Evolutionary conservation across 2,888 invertebrate genomes (phyloP), one percentile per base, ranked within the genome.

Genomic region (Cylloceria caligata): DNA sequence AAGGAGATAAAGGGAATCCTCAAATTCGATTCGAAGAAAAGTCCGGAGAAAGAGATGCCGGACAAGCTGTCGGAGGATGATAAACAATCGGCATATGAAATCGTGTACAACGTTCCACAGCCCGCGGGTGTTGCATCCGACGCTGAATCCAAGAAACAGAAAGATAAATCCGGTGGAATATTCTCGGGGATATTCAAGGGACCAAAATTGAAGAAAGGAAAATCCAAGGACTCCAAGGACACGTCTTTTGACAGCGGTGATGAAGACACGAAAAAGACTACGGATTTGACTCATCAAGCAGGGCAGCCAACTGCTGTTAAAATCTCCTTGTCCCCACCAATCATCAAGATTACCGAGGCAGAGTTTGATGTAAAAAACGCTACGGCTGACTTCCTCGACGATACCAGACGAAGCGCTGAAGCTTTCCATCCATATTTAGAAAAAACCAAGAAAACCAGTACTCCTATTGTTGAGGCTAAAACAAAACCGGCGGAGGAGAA

Each of bases 401-500:
- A 92, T 79, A 82, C 91, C n/a, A 86, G 94, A 93, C 62, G 94
- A 94, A 86, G 93, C 57, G 94, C 95, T n/a, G 94, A 94, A 89
- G 92, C 93, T n/a, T 86, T 88, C 39, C 86, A 87, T 34, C 71
- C 85, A 64, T 75, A 83, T 19, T 68, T 84, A 73, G 80, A 84
- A 83, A 87, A 86, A 81, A 84, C 85, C 49, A 87, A 84, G 74
- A 87, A 87, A 39, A 84, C 86, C 57, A 62, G 52, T 7, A 16
- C 42, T 21, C 39, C 34, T 0, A 60, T 21, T 9, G 52, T 55
- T 11, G 3, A 13, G 13, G 42, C 24, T 24, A 73, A 67, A 27
- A 34, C 36, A 24, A 77, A 80, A 60, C 71, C 74, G 27, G 16
- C 75, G 47, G 83, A 83, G 11, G 85, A 82, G 1, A 71, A 76